Evolutionary conservation across 2,888 invertebrate genomes (phyloP).

Genomic region (Hirtodrosophila duncani): DNA sequence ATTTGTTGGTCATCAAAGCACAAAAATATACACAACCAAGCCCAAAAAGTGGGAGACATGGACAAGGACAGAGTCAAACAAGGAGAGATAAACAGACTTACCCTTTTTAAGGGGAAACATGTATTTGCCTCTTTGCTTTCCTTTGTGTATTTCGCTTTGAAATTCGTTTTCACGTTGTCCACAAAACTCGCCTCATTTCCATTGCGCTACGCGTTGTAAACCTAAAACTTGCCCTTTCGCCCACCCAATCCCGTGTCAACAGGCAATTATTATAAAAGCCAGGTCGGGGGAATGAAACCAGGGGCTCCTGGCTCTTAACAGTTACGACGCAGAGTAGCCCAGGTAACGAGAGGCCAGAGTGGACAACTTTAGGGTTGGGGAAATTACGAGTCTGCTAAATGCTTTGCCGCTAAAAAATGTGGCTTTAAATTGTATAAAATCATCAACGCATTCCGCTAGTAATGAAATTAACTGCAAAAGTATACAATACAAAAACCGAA

Average conservation of each 20-base stretch:
- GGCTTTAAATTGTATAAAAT: constrained; percentile 74
- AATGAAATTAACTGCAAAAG: constrained; percentile 64
- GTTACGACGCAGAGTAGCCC: constrained; percentile 14
- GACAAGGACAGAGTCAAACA: too few relatives aligned
- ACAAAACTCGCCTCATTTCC: too few relatives aligned
- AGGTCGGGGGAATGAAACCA: constrained; percentile 31
- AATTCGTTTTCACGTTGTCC: constrained; percentile 66
- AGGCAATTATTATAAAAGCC: constrained; percentile 74
- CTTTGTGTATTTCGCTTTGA: constrained; percentile 45
- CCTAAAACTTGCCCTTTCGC: constrained; percentile 34
- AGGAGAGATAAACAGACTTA: too few relatives aligned
- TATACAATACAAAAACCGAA: constrained; percentile 5
- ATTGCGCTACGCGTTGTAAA: too few relatives aligned
- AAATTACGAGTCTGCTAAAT: constrained; percentile 61
- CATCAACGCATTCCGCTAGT: constrained; percentile 67
- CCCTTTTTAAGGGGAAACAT: too few relatives aligned
- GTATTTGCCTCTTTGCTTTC: constrained; percentile 38
- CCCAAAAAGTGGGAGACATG: too few relatives aligned
- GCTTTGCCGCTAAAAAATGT: constrained; percentile 61
- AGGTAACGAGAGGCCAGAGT: too few relatives aligned
- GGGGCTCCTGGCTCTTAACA: constrained; percentile 26
- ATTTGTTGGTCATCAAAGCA: too few relatives aligned
- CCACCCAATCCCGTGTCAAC: constrained; percentile 75
- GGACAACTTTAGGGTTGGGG: too few relatives aligned
- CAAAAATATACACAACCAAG: too few relatives aligned